These are phyloP conservation scores for Microtus pennsylvanicus DNA, from an alignment of 2,113 vertebrate species.

Conservation along the genomic window DNA sequence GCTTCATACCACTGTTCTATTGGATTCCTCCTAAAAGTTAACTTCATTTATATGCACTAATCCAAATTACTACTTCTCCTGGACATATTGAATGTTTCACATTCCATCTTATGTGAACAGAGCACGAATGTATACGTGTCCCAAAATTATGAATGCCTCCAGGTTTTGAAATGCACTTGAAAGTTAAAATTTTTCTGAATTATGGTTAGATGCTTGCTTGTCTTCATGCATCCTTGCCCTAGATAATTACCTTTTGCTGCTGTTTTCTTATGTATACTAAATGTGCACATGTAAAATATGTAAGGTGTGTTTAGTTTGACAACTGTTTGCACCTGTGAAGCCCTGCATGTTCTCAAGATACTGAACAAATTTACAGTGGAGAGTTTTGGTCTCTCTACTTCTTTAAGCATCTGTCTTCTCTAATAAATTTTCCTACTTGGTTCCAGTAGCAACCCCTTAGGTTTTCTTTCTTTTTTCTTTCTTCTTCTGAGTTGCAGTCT, in stretches of 20 bases:
- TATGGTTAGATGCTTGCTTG: background rate
- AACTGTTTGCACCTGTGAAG: background rate
- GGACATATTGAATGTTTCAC: background rate
- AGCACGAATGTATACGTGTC: background rate
- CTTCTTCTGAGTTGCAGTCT: background rate
- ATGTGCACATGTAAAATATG: background rate
- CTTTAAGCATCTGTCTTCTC: background rate
- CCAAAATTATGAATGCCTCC: background rate
- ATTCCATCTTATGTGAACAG: background rate
- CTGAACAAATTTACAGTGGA: background rate
- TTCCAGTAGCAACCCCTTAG: background rate
- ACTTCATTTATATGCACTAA: background rate
- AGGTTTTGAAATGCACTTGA: background rate
- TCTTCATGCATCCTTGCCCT: background rate
- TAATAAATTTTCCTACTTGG: background rate
- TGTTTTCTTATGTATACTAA: background rate
- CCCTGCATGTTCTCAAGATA: background rate
- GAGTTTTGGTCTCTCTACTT: background rate
- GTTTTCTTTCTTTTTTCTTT: background rate
- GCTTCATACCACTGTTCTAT: background rate
- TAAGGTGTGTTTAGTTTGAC: background rate
- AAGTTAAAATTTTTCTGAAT: constrained; percentile 12
- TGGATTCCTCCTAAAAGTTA: background rate
- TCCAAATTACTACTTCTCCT: background rate
- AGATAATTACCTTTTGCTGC: background rate